Evolutionary conservation across 1,140 invertebrate species (phyloP).

Genomic region (Zaprionus capensis): DNA sequence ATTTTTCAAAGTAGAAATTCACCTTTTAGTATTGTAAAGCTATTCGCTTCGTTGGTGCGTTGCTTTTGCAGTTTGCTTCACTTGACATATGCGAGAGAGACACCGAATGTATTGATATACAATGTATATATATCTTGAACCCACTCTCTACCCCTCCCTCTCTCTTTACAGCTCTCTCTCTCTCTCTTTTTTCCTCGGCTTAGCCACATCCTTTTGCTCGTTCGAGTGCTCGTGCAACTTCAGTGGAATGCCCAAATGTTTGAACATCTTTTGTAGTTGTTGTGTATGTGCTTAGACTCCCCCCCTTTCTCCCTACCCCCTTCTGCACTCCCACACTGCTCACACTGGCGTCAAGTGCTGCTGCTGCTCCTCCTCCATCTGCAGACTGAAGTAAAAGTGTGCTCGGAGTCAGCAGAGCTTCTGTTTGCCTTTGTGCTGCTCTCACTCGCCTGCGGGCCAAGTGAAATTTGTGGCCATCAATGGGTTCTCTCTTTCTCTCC

Average conservation of each 20-base stretch:
- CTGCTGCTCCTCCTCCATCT: conserved; percentile 10
- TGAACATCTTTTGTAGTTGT: conserved; percentile 26
- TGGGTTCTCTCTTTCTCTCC: conserved; percentile 10
- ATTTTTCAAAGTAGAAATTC: not conserved
- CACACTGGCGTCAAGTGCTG: conserved; percentile 10
- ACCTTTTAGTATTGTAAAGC: not conserved
- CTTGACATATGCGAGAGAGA: not conserved
- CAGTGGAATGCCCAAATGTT: conserved; percentile 34
- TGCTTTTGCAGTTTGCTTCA: not conserved
- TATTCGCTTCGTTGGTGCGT: not conserved
- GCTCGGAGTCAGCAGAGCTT: conserved; percentile 67
- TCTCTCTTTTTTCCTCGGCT: not conserved
- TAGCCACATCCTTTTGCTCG: conserved; percentile 17
- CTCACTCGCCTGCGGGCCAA: conserved; percentile 27
- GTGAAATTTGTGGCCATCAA: conserved; percentile 51
- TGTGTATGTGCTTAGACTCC: conserved; percentile 11
- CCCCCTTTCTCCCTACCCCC: not conserved
- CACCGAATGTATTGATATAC: not conserved
- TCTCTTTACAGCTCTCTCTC: not conserved
- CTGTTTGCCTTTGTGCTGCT: conserved; percentile 53
- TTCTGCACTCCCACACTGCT: not conserved
- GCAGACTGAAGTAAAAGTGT: conserved; percentile 68
- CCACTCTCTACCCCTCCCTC: not conserved
- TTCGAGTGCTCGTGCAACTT: conserved; percentile 14
- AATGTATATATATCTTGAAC: not conserved